Percentiles rank a stretch among this genome's conserved stretches.
These are phyloP conservation scores for Dicaeum eximium DNA, from an alignment of 2,113 vertebrate species.

Conservation along the genomic window DNA sequence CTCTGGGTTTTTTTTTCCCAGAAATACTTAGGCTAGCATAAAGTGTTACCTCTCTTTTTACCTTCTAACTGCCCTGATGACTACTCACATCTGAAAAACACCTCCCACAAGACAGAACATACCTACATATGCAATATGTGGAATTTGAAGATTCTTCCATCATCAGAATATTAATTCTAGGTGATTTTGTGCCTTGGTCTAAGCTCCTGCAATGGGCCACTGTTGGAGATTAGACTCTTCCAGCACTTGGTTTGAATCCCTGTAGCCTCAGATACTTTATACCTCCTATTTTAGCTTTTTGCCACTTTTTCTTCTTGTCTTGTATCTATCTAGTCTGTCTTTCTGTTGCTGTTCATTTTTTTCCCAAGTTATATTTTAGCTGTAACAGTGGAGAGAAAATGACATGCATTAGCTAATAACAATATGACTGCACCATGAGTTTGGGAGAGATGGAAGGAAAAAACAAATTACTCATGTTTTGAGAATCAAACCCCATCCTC, in stretches of 20 bases:
- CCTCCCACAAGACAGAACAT: background rate
- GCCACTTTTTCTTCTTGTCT: background rate
- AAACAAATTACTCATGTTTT: constrained; percentile 20
- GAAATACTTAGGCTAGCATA: background rate
- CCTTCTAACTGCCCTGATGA: background rate
- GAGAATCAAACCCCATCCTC: constrained; percentile 46
- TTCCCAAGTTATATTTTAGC: background rate
- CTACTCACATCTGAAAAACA: accelerated
- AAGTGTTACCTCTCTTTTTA: background rate
- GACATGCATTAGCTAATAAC: constrained; percentile 31
- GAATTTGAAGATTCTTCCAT: background rate
- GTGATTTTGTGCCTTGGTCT: background rate
- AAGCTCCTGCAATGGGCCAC: background rate
- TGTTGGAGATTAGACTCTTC: background rate
- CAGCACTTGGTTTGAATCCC: background rate
- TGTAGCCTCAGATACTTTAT: background rate
- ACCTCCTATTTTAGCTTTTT: background rate
- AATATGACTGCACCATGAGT: background rate
- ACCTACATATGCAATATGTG: background rate
- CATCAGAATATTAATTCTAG: background rate
- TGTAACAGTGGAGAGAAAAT: background rate
- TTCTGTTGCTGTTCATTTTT: background rate
- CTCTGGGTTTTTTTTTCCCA: background rate
- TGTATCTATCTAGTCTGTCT: background rate
- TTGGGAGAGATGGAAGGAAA: constrained; percentile 29